phyloP scores from a whole-genome alignment of 2,113 vertebrate genomes.

The Atrichornis clamosus region DNA sequence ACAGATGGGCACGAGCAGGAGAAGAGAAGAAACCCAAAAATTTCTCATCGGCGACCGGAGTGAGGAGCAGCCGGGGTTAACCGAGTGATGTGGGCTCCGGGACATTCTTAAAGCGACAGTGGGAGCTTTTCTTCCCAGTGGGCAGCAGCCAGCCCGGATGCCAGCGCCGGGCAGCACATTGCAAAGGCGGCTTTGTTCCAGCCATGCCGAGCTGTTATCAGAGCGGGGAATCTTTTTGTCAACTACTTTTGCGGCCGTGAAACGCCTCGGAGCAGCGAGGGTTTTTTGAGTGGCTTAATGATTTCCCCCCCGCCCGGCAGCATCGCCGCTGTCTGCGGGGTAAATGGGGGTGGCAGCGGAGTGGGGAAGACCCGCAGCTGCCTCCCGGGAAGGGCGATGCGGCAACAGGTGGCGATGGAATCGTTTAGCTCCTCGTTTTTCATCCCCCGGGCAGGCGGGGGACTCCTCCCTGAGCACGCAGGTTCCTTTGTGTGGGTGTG shows the following conservation, averaged over 20 bases:
- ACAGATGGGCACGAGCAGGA: not conserved
- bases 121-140: conserved; percentile 51
- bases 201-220: conserved; percentile 29
- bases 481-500: not conserved
- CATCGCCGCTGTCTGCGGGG: not conserved
- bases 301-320: not conserved
- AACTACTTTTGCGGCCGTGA: not conserved
- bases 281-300: not conserved
- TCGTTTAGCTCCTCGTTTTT: not conserved
- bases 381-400: not conserved
- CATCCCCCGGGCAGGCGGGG: not conserved
- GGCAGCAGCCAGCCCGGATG: conserved; percentile 61
- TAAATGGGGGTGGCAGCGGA: not conserved
- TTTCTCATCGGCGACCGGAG: not conserved
- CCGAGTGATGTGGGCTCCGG: conserved; percentile 48
- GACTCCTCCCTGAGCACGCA: not conserved
- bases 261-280: conserved; percentile 18
- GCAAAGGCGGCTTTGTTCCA: conserved; percentile 71
- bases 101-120: conserved; percentile 69
- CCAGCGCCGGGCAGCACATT: conserved; percentile 25
- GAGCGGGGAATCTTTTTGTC: conserved; percentile 46
- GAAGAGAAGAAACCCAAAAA: not conserved
- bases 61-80: conserved; percentile 41
- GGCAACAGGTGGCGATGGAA: not conserved
- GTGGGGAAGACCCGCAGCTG: not conserved